phyloP scores from a whole-genome alignment of 2,113 vertebrate genomes.

The Hucho hucho region DNA sequence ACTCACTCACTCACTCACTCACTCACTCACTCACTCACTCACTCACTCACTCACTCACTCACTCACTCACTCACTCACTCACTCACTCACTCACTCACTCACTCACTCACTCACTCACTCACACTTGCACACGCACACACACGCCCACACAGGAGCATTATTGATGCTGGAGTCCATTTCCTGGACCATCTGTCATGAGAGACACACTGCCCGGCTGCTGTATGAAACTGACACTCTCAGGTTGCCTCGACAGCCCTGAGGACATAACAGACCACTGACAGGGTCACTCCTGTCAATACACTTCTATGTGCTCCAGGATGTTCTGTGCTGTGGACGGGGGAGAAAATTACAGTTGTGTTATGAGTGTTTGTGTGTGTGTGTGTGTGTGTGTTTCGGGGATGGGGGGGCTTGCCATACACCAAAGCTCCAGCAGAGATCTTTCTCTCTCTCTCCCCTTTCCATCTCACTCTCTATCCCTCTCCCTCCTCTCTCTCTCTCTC shows the following conservation, averaged over 20 bases:
- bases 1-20: fast-evolving
- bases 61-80: too few relatives aligned
- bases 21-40: too few relatives aligned
- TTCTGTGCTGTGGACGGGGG: background rate
- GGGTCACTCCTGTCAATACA: too few relatives aligned
- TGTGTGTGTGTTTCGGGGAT: background rate
- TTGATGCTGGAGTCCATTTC: background rate
- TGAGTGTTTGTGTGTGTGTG: background rate
- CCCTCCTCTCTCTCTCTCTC: too few relatives aligned
- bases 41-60: too few relatives aligned
- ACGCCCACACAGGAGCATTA: too few relatives aligned
- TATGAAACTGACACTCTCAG: background rate
- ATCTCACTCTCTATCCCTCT: too few relatives aligned
- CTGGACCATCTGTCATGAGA: background rate
- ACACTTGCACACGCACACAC: too few relatives aligned
- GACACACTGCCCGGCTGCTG: background rate
- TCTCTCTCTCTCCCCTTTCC: background rate
- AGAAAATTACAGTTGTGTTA: background rate
- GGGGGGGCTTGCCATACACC: background rate
- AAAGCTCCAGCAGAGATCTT: background rate
- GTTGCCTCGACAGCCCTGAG: background rate
- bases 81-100: too few relatives aligned
- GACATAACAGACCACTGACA: background rate
- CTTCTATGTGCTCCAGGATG: background rate
- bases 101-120: too few relatives aligned